Evolutionary conservation across 2,888 invertebrate genomes (phyloP).

Genomic region (Brachyopa scutellaris): DNA sequence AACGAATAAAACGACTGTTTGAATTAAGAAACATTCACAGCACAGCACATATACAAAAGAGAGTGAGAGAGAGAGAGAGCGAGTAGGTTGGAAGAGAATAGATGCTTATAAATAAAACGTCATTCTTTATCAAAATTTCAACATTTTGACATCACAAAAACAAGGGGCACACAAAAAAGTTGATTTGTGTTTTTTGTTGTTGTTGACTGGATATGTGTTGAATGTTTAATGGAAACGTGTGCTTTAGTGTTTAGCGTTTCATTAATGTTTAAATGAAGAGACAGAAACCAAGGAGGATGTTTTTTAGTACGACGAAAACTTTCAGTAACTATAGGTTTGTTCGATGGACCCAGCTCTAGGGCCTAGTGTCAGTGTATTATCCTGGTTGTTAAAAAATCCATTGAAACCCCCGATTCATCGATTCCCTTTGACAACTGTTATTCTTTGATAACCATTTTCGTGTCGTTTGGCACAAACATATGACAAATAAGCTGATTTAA

Average conservation of each 20-base stretch:
- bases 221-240: slow-evolving; percentile 15
- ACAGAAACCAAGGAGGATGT: background rate
- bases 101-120: slow-evolving; percentile 12
- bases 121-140: slow-evolving; percentile 22
- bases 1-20: slow-evolving; percentile 58
- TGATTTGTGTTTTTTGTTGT: slow-evolving; percentile 59
- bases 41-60: slow-evolving; percentile 26
- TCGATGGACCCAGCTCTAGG: no score
- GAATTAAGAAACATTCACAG: slow-evolving; percentile 61
- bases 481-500: no score
- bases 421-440: no score
- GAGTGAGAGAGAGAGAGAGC: slow-evolving; percentile 12
- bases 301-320: no score
- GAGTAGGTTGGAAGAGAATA: slow-evolving; percentile 26
- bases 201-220: slow-evolving; percentile 19
- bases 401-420: no score
- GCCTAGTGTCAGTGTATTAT: no score
- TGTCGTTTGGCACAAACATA: no score
- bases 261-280: background rate
- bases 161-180: slow-evolving; percentile 74
- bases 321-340: no score
- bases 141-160: slow-evolving; percentile 55
- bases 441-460: no score
- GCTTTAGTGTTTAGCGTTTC: background rate
- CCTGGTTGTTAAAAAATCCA: no score